Conservation (phyloP, 2,888 invertebrate species). For the Andricus curvator region DNA sequence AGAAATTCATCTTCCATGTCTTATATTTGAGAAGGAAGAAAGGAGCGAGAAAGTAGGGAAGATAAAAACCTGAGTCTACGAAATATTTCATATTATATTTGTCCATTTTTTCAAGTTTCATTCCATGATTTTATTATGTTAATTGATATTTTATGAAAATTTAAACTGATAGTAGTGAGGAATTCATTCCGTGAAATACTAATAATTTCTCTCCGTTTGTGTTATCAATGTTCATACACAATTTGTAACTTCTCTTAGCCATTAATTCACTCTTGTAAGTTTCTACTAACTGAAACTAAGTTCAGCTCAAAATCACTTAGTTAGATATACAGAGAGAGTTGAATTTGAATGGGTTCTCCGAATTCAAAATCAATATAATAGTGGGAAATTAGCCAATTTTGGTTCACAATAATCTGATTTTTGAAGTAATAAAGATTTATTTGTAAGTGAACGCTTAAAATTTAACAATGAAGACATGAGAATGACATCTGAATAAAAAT, state of each 20-base stretch:
- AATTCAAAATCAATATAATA: neutral
- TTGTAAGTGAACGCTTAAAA: too few relatives aligned
- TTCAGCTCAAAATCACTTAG: slow-evolving; percentile 5
- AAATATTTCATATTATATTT: neutral
- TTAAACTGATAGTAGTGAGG: neutral
- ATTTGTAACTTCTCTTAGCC: slow-evolving; percentile 2
- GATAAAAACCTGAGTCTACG: neutral
- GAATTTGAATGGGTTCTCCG: neutral
- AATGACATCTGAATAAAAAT: too few relatives aligned
- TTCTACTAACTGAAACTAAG: slow-evolving; percentile 17
- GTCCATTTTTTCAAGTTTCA: neutral
- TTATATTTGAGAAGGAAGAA: neutral
- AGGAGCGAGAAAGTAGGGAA: neutral
- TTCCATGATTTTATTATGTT: neutral
- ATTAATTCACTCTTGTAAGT: slow-evolving; percentile 18
- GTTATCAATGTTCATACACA: neutral
- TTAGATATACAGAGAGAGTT: neutral
- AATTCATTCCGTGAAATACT: neutral
- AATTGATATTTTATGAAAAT: neutral
- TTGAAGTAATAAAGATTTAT: too few relatives aligned
- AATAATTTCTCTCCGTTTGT: neutral
- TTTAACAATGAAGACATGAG: too few relatives aligned
- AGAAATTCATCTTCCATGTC: slow-evolving; percentile 13
- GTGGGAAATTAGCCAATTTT: too few relatives aligned
- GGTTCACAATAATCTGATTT: too few relatives aligned